Evolutionary conservation across 2,888 invertebrate genomes (phyloP).

Genomic region (Drosophila nr. perissopoda): DNA sequence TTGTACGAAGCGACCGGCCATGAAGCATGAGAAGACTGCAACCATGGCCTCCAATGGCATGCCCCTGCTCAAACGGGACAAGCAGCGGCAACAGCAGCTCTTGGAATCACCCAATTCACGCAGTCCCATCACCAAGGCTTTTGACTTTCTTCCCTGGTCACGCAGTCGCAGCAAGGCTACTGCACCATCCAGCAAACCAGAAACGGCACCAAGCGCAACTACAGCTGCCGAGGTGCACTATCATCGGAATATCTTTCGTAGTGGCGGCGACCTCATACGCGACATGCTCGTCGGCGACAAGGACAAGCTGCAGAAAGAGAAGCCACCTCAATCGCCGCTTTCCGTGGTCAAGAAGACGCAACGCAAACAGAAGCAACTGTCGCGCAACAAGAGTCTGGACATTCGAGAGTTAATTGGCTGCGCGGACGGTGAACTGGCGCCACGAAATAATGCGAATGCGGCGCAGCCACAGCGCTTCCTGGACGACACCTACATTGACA

Average conservation of each 20-base stretch:
- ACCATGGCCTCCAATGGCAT: slow-evolving; percentile 53
- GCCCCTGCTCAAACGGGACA: slow-evolving; percentile 41
- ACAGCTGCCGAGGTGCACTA: slow-evolving; percentile 67
- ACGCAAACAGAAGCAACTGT: slow-evolving; percentile 63
- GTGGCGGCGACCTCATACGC: slow-evolving; percentile 82
- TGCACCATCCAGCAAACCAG: slow-evolving; percentile 17
- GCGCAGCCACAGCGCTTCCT: slow-evolving; percentile 58
- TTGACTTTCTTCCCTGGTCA: slow-evolving; percentile 84
- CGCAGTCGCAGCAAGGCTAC: slow-evolving; percentile 74
- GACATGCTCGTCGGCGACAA: slow-evolving; percentile 83
- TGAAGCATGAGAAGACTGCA: slow-evolving; percentile 81
- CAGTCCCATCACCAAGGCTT: slow-evolving; percentile 84
- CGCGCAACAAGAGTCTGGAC: slow-evolving; percentile 84
- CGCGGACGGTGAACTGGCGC: slow-evolving; percentile 76
- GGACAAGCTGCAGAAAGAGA: slow-evolving; percentile 74
- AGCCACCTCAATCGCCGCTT: slow-evolving; percentile 62
- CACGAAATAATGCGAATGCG: slow-evolving; percentile 69
- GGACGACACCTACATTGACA: slow-evolving; percentile 66
- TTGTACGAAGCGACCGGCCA: slow-evolving; percentile 50
- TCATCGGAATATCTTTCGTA: slow-evolving; percentile 83
- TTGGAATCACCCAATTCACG: slow-evolving; percentile 61
- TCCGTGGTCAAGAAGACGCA: slow-evolving; percentile 56
- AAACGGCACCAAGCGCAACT: slow-evolving; percentile 3
- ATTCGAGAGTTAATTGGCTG: slow-evolving; percentile 83
- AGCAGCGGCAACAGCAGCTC: slow-evolving; percentile 32